Conservation (phyloP, 1,140 invertebrate species). For the Zaprionus inermis region DNA sequence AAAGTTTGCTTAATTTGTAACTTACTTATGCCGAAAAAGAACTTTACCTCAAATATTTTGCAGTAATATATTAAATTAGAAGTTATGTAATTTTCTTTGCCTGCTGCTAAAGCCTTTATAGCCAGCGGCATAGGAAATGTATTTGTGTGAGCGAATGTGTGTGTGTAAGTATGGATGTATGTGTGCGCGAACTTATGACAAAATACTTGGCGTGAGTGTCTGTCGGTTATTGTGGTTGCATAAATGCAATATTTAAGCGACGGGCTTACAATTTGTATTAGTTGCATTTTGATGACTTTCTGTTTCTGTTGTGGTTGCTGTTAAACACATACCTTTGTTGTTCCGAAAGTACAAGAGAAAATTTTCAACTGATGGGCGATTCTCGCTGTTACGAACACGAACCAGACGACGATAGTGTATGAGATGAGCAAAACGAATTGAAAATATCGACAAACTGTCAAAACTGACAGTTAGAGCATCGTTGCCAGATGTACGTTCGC, state of each 20-base stretch:
- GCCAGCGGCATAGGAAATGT: slow-evolving; percentile 56
- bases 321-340: slow-evolving; percentile 78
- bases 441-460: slow-evolving; percentile 52
- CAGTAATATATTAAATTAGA: slow-evolving; percentile 33
- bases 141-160: slow-evolving; percentile 27
- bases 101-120: slow-evolving; percentile 61
- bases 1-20: slow-evolving; percentile 49
- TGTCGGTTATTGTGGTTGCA: slow-evolving; percentile 41
- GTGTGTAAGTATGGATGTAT: slow-evolving; percentile 37
- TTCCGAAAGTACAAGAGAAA: slow-evolving; percentile 73
- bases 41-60: slow-evolving; percentile 43
- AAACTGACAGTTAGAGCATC: slow-evolving; percentile 47
- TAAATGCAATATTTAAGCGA: slow-evolving; percentile 50
- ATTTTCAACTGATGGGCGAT: slow-evolving; percentile 68
- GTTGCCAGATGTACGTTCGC: slow-evolving; percentile 29
- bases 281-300: slow-evolving; percentile 40
- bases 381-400: slow-evolving; percentile 60
- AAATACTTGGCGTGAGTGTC: slow-evolving; percentile 49
- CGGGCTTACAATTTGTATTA: slow-evolving; percentile 64
- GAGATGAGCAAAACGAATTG: slow-evolving; percentile 12
- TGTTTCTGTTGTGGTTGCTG: slow-evolving; percentile 28
- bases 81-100: slow-evolving; percentile 72
- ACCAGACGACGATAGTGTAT: slow-evolving; percentile 43
- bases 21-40: slow-evolving; percentile 54
- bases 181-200: slow-evolving; percentile 53